Evolutionary conservation across 2,113 vertebrate species (phyloP).

Genomic region (Leucoraja erinaceus): DNA sequence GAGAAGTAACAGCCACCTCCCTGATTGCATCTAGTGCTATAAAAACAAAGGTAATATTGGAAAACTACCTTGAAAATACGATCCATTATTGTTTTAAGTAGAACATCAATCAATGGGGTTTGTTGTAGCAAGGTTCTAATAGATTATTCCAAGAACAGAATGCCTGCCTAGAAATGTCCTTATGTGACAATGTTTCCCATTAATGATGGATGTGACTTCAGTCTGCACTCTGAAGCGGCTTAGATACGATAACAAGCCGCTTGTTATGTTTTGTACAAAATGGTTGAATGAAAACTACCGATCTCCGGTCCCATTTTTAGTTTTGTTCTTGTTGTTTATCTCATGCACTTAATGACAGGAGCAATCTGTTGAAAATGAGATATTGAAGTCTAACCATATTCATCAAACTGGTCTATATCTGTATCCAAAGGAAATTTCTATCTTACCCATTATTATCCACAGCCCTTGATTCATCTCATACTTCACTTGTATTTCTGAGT

Average conservation of each 20-base stretch:
- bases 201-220: conserved; percentile 12
- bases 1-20: background rate
- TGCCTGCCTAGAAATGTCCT: background rate
- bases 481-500: conserved; percentile 9
- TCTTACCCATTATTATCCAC: conserved; percentile 5
- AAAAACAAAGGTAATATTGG: no score
- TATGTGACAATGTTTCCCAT: background rate
- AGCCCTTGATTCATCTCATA: background rate
- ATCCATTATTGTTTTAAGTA: background rate
- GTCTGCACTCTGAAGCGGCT: background rate
- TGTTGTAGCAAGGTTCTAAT: background rate
- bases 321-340: background rate
- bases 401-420: conserved; percentile 22
- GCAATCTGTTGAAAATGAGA: background rate
- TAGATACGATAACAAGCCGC: background rate
- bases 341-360: conserved; percentile 25
- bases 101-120: background rate
- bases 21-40: background rate
- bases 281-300: background rate
- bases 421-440: conserved; percentile 29
- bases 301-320: conserved; percentile 7
- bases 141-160: background rate
- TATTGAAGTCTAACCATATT: background rate
- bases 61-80: background rate
- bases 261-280: background rate